These are phyloP conservation scores for Zaprionus davidi DNA, from an alignment of 1,140 invertebrate genomes.

Conservation along the genomic window DNA sequence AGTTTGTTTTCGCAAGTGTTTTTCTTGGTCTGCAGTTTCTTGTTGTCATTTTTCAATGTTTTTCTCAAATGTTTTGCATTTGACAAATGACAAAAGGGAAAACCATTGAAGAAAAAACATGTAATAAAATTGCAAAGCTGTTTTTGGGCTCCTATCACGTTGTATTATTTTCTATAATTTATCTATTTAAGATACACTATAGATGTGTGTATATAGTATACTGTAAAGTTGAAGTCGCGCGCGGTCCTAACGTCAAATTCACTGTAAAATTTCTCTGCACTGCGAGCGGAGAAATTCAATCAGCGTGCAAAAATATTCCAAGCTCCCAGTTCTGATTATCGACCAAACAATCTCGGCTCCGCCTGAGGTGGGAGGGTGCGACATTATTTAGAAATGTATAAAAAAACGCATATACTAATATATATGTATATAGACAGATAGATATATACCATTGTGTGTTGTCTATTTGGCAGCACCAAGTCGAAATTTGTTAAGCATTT, in stretches of 20 bases:
- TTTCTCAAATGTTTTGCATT: slow-evolving; percentile 32
- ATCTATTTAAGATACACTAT: slow-evolving; percentile 11
- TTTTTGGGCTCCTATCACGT: slow-evolving; percentile 21
- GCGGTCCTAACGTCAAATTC: slow-evolving; percentile 52
- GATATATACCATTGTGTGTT: slow-evolving; percentile 8
- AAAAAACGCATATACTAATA: slow-evolving; percentile 12
- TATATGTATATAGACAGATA: slow-evolving; percentile 11
- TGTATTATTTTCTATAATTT: slow-evolving; percentile 4
- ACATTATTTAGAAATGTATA: slow-evolving; percentile 51
- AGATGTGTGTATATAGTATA: slow-evolving; percentile 31
- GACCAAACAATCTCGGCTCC: slow-evolving; percentile 74
- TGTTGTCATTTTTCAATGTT: background rate
- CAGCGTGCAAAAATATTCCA: slow-evolving; percentile 31
- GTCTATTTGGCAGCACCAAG: slow-evolving; percentile 25
- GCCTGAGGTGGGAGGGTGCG: slow-evolving; percentile 1
- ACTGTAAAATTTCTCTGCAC: slow-evolving; percentile 54
- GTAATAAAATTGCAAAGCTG: slow-evolving; percentile 33
- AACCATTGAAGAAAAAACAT: slow-evolving; percentile 4
- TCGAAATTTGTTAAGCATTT: slow-evolving; percentile 45
- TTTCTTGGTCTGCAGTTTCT: background rate
- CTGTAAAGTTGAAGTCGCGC: slow-evolving; percentile 34
- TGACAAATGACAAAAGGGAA: slow-evolving; percentile 17
- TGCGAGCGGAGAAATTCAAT: slow-evolving; percentile 59
- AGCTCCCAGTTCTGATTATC: slow-evolving; percentile 43
- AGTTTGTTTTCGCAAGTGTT: slow-evolving; percentile 64